Evolutionary conservation across 92 coral and sea anemone species (phyloP).

Genomic region (Anthopleura xanthogrammica): DNA sequence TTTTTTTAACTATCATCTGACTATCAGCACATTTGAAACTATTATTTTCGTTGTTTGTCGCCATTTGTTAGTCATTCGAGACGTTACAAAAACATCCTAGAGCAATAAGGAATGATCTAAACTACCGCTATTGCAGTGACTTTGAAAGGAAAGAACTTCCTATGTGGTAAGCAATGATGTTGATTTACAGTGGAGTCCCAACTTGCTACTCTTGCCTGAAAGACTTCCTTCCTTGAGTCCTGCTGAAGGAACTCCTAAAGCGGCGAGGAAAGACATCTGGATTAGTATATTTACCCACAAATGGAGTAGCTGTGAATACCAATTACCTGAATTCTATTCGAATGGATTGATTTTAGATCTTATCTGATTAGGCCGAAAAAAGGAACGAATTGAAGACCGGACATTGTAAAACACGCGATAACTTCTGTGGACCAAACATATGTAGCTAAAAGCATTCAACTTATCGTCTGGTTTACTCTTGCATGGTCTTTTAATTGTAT

Average conservation of each 20-base stretch:
- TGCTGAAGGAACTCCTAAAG: slow-evolving; percentile 9
- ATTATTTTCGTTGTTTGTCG: slow-evolving; percentile 17
- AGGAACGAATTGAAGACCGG: slow-evolving; percentile 40
- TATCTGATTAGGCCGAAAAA: slow-evolving; percentile 24
- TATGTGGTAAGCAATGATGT: background rate
- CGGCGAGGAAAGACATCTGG: slow-evolving; percentile 36
- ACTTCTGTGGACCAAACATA: slow-evolving; percentile 16
- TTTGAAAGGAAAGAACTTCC: background rate
- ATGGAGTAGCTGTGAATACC: slow-evolving; percentile 30
- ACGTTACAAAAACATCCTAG: slow-evolving; percentile 36
- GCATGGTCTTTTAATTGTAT: background rate
- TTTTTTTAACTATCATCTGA: slow-evolving; percentile 15
- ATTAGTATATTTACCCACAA: slow-evolving; percentile 24
- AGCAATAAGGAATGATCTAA: slow-evolving; percentile 22
- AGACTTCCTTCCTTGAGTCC: slow-evolving; percentile 10
- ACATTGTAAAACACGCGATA: slow-evolving; percentile 13
- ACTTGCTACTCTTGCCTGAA: background rate
- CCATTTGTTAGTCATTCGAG: slow-evolving; percentile 39
- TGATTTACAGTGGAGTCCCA: background rate
- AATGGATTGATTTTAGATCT: slow-evolving; percentile 43
- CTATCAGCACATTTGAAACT: slow-evolving; percentile 8
- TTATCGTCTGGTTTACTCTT: slow-evolving; percentile 8
- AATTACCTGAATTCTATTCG: slow-evolving; percentile 31
- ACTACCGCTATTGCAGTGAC: slow-evolving; percentile 7
- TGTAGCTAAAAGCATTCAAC: slow-evolving; percentile 7